Percentiles rank a stretch among this genome's conserved stretches.
Evolutionary conservation across 2,888 invertebrate genomes (phyloP).

Genomic region (Petrolisthes manimaculis): DNA sequence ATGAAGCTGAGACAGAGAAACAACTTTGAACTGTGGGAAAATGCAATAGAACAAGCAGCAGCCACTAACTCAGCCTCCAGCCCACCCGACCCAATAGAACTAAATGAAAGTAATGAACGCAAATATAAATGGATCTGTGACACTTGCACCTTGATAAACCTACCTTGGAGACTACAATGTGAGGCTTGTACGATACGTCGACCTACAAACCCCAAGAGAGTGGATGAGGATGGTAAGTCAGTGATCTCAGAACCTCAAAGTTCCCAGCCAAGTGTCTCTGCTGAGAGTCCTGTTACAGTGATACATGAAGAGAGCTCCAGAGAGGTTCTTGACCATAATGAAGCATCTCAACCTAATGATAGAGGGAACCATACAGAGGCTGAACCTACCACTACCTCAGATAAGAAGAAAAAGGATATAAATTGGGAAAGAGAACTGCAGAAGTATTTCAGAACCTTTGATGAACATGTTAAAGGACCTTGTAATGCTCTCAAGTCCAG

Average conservation of each 20-base stretch:
- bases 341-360: not conserved
- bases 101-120: constrained; percentile 34
- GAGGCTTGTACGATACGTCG: constrained; percentile 61
- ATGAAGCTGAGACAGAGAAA: constrained; percentile 42
- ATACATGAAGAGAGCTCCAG: constrained; percentile 38
- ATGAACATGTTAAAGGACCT: constrained; percentile 50
- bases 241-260: constrained; percentile 20
- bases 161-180: constrained; percentile 63
- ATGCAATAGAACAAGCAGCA: constrained; percentile 22
- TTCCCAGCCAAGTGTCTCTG: constrained; percentile 38
- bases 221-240: constrained; percentile 53
- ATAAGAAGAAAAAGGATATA: constrained; percentile 51
- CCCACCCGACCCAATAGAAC: constrained; percentile 43
- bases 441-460: constrained; percentile 59
- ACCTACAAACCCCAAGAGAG: constrained; percentile 57
- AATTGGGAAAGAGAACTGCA: constrained; percentile 62
- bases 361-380: not conserved
- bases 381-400: constrained; percentile 5
- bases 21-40: constrained; percentile 56
- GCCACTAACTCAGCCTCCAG: constrained; percentile 8
- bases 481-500: not conserved
- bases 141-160: constrained; percentile 60
- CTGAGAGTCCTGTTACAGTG: constrained; percentile 52
- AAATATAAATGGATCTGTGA: constrained; percentile 63
- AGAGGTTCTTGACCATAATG: not conserved